Base-by-base conservation (phyloP, 1,140 invertebrate species). In the Panulirus ornatus region DNA sequence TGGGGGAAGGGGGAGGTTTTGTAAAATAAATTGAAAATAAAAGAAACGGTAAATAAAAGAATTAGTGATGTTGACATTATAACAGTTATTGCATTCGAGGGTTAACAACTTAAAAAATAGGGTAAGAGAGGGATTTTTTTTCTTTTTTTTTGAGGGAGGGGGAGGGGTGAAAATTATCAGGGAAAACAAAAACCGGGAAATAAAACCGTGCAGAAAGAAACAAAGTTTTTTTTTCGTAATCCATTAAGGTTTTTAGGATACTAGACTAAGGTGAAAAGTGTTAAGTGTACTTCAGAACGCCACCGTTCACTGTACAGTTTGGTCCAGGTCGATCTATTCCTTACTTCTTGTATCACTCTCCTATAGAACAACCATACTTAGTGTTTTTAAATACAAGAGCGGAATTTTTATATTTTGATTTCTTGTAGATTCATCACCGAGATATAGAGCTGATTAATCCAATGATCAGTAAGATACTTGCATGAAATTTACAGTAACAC, bases 241-340 rank as follows among this genome's bases (percentile, higher is more conserved):
- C n/a, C n/a, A n/a, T 36, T 75, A 36, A 36, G 34, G 34, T 75
- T 36, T 73, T 47, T n/a, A 8, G 16, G 38, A 83, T 27, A 19
- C n/a, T 34, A 83, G 1, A 63, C 81, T 83, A 83, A 40, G 5
- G 30, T 79, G 36, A 34, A 16, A 44, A 63, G 54, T 66, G 79
- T 82, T 82, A 82, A 58, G 81, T 66, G 6, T 82, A 40, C 0
- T 58, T 83, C 81, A 83, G 81, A 36, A 30, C 81, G 81, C 81
- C 81, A 83, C 54, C 54, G 30, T 22, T 16, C 19, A 27, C 22
- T 63, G 22, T 54, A 14, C 81, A 36, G 22, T 36, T 83, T n/a
- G n/a, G n/a, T n/a, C n/a, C n/a, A n/a, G n/a, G n/a, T n/a, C n/a
- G n/a, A n/a, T n/a, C n/a, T n/a, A n/a, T n/a, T n/a, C n/a, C n/a